Conservation (phyloP, 2,113 vertebrate species). For the Oryzias celebensis region DNA sequence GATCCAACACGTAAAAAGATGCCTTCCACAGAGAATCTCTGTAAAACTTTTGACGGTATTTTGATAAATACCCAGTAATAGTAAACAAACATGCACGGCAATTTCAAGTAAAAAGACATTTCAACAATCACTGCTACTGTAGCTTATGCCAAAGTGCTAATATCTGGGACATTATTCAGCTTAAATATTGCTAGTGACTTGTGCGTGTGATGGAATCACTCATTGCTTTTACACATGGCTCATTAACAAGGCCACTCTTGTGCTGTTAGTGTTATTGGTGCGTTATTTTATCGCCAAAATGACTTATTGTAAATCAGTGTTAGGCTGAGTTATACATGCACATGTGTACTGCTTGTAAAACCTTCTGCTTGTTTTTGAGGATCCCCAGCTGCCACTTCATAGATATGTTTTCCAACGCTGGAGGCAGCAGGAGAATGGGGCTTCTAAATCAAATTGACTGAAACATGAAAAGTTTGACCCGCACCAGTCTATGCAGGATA, state of each 20-base stretch:
- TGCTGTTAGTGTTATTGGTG: conserved; percentile 33
- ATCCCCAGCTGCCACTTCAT: conserved; percentile 33
- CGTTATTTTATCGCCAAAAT: conserved; percentile 26
- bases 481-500: conserved; percentile 8
- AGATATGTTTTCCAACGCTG: conserved; percentile 37
- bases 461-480: conserved; percentile 49
- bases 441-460: conserved; percentile 39
- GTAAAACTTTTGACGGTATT: conserved; percentile 33
- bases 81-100: conserved; percentile 65
- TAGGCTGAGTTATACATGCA: conserved; percentile 6
- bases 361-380: conserved; percentile 7
- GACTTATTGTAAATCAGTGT: conserved; percentile 23
- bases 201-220: conserved; percentile 26
- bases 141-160: conserved; percentile 26
- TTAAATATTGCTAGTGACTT: conserved; percentile 60
- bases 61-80: conserved; percentile 51
- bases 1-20: conserved; percentile 27
- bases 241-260: conserved; percentile 30
- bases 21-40: conserved; percentile 31
- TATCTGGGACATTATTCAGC: conserved; percentile 27
- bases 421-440: conserved; percentile 27
- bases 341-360: background rate
- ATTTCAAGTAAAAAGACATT: conserved; percentile 43
- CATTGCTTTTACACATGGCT: conserved; percentile 52
- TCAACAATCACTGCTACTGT: conserved; percentile 42